Conservation (phyloP, 2,113 vertebrate species). For the Etheostoma cragini region DNA sequence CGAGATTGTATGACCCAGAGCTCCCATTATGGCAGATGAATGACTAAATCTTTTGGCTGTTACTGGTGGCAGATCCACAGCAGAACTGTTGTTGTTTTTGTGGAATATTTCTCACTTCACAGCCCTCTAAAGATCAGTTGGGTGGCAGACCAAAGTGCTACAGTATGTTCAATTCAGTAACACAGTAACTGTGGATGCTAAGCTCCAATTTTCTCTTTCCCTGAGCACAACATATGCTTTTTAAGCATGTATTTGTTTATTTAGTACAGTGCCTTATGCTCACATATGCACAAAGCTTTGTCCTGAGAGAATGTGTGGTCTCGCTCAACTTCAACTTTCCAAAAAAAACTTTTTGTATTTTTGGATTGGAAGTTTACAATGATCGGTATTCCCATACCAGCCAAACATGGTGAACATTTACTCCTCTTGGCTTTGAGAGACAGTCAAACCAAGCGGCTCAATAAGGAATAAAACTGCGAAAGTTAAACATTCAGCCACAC, state of each 20-base stretch:
- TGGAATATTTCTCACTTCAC: constrained; percentile 48
- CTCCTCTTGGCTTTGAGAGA: constrained; percentile 12
- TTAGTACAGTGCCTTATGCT: constrained; percentile 16
- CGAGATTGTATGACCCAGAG: constrained; percentile 60
- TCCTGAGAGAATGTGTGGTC: neutral
- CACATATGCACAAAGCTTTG: neutral
- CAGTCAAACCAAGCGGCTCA: neutral
- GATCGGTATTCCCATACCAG: neutral
- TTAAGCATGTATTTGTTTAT: constrained; percentile 46
- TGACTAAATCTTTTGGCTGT: constrained; percentile 53
- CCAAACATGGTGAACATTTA: neutral
- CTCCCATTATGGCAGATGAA: constrained; percentile 70
- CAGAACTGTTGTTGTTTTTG: constrained; percentile 47
- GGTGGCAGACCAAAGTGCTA: constrained; percentile 22
- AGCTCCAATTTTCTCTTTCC: constrained; percentile 24
- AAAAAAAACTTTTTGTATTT: constrained; percentile 14
- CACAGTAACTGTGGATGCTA: constrained; percentile 9
- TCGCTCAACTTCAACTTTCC: constrained; percentile 2
- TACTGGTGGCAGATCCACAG: constrained; percentile 42
- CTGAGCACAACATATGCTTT: constrained; percentile 38
- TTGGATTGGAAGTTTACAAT: constrained; percentile 4
- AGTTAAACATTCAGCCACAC: constrained; percentile 31
- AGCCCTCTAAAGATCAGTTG: constrained; percentile 40
- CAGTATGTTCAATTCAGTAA: constrained; percentile 13
- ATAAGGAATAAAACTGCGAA: constrained; percentile 21